A percentile compares a stretch with the other conserved stretches of the same genome.
Evolutionary conservation across 2,888 invertebrate genomes (phyloP).

Genomic region (Patella pellucida): DNA sequence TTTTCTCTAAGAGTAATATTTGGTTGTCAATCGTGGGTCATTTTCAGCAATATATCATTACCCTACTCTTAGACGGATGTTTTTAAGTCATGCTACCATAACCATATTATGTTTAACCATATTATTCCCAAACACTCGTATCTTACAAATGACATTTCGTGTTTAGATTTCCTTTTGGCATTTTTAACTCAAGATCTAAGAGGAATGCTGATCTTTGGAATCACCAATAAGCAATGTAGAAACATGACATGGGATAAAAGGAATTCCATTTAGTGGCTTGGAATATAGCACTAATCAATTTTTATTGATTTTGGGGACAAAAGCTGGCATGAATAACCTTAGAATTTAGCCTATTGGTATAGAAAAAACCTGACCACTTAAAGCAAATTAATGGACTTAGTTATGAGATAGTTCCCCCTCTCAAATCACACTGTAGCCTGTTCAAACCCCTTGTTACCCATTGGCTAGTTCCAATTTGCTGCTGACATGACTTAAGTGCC

Average conservation of each 20-base stretch:
- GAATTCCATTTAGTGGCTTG: conserved; percentile 1
- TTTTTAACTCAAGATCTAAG: conserved; percentile 9
- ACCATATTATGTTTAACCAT: too few species aligned
- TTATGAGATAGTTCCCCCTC: not conserved
- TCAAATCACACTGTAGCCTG: not conserved
- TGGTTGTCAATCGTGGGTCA: too few species aligned
- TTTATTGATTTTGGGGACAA: conserved; percentile 5
- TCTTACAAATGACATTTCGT: not conserved
- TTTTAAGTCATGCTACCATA: too few species aligned
- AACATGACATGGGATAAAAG: conserved; percentile 7
- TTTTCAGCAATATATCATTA: too few species aligned
- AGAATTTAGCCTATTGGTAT: conserved; percentile 8
- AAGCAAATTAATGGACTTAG: conserved; percentile 1
- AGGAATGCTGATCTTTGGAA: not conserved
- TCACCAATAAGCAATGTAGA: conserved; percentile 9
- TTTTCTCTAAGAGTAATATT: too few species aligned
- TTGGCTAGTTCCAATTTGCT: conserved; percentile 2
- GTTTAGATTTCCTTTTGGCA: conserved; percentile 1
- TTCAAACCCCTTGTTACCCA: not conserved
- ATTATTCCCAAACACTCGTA: not conserved
- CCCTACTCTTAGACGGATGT: too few species aligned
- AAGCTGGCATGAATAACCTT: conserved; percentile 3
- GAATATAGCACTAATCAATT: conserved; percentile 5
- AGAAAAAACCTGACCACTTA: conserved; percentile 4
- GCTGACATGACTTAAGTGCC: not conserved